Base-by-base conservation (phyloP, 1,140 invertebrate genomes). In the Andricus grossulariae region DNA sequence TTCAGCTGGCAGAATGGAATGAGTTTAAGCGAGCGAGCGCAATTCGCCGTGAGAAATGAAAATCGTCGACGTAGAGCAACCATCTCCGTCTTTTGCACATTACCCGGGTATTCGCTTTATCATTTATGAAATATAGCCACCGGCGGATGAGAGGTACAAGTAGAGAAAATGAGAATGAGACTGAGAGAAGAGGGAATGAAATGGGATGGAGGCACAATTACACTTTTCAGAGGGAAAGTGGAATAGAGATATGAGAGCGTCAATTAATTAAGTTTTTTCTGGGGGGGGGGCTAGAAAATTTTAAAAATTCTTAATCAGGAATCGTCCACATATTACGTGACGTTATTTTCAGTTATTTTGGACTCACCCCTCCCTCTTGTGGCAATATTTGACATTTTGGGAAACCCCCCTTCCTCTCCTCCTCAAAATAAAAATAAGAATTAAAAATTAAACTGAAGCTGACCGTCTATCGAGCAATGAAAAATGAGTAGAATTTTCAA, bases 41-140 rank as follows among this genome's bases (percentile, higher is more conserved):
- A 45, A 66, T 66, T 66, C 21, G 11, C 72, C 54, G 66, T 76
- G 76, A 75, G 45, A 80, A 76, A 78, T 74, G 79, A 76, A 80
- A 80, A 78, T 74, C 79, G 73, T n/a, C 60, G 70, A 51, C 72
- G 70, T 18, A 13, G 49, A 52, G 25, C n/a, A 50, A 50, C 49
- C 60, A 75, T 75, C 45, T 75, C 45, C 73, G 52, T 19, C 18
- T 50, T 72, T 79, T 52, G 49, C 75, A 50, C 52, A 71, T 76
- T 77, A 80, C 70, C 49, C 77, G 77, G 39, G 72, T 74, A 73
- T 75, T 77, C 72, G 75, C 77, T 82, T 73, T 77, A 74, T 81
- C 79, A 81, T 75, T 79, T 75, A 75, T 79, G 73, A 79, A 75
- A 73, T 73, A 75, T 74, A 45, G 73, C 71, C 70, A 45, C 60